Percentiles rank a stretch among this genome's conserved stretches.
Evolutionary conservation across 2,888 invertebrate genomes (phyloP).

Genomic region (Molorchus minor): DNA sequence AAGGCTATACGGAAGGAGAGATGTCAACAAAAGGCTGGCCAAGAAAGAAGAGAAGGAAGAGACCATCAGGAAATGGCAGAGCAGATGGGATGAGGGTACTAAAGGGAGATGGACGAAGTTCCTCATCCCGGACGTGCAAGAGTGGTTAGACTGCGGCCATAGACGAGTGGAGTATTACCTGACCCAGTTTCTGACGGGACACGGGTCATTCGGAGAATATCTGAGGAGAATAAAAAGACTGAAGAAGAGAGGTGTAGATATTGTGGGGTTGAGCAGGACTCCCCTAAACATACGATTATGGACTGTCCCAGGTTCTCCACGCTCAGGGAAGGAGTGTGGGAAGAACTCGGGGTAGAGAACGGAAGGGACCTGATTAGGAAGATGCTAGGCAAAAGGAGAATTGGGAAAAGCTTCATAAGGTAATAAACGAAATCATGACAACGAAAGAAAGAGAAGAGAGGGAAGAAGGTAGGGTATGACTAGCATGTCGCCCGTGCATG

Average conservation of each 20-base stretch:
- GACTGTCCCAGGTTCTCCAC: neutral
- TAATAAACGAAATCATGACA: neutral
- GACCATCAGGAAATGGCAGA: neutral
- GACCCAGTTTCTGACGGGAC: slow-evolving; percentile 22
- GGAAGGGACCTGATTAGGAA: neutral
- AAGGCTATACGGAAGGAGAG: neutral
- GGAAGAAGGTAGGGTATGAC: too few species aligned
- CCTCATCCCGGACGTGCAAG: slow-evolving; percentile 15
- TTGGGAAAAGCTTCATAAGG: neutral
- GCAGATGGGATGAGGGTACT: neutral
- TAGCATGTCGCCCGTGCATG: too few species aligned
- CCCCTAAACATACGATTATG: slow-evolving; percentile 20
- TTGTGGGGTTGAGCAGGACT: slow-evolving; percentile 18
- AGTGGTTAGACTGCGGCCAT: slow-evolving; percentile 5
- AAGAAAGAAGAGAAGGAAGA: too few species aligned
- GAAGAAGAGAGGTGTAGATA: neutral
- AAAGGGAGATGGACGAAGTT: slow-evolving; percentile 10
- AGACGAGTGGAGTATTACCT: slow-evolving; percentile 9
- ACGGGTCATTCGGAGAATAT: slow-evolving; percentile 22
- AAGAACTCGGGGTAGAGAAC: neutral
- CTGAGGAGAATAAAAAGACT: slow-evolving; percentile 17
- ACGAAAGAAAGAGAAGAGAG: neutral
- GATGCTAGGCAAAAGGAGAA: neutral
- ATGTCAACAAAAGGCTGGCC: neutral
- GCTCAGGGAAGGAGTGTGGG: neutral